Evolutionary conservation across 2,113 vertebrate genomes (phyloP).

Genomic region (Chiloscyllium plagiosum): DNA sequence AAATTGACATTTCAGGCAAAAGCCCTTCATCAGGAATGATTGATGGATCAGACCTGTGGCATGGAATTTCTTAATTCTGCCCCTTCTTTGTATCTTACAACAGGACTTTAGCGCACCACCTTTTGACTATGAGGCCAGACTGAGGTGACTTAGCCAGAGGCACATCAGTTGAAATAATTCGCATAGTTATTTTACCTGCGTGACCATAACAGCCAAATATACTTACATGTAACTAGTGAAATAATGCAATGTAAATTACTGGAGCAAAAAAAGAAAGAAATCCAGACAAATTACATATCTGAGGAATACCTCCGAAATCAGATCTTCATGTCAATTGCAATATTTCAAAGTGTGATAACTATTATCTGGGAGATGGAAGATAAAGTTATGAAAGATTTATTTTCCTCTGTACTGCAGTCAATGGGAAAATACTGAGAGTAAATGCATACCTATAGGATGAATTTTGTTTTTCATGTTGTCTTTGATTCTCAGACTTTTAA

Average conservation of each 20-base stretch:
- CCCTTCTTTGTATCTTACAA: too few relatives aligned
- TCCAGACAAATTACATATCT: not conserved
- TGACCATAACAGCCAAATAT: not conserved
- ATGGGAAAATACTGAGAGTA: too few relatives aligned
- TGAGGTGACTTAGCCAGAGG: too few relatives aligned
- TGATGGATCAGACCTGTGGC: too few relatives aligned
- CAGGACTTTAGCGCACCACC: too few relatives aligned
- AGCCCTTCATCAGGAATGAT: too few relatives aligned
- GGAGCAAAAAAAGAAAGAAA: not conserved
- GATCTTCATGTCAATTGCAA: not conserved
- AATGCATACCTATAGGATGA: not conserved
- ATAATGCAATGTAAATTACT: not conserved
- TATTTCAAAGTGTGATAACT: not conserved
- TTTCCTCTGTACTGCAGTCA: not conserved
- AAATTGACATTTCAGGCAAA: too few relatives aligned
- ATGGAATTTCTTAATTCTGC: too few relatives aligned
- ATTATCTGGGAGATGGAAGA: not conserved
- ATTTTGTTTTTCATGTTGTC: not conserved
- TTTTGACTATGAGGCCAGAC: too few relatives aligned
- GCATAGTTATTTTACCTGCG: not conserved
- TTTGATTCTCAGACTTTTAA: too few relatives aligned
- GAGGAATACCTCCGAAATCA: not conserved
- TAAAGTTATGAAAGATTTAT: not conserved
- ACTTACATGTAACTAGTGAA: not conserved
- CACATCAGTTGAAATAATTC: too few relatives aligned